Evolutionary conservation across 2,888 invertebrate genomes (phyloP), one percentile per base, ranked within the genome.

Genomic region (Podotricha telesiphe): DNA sequence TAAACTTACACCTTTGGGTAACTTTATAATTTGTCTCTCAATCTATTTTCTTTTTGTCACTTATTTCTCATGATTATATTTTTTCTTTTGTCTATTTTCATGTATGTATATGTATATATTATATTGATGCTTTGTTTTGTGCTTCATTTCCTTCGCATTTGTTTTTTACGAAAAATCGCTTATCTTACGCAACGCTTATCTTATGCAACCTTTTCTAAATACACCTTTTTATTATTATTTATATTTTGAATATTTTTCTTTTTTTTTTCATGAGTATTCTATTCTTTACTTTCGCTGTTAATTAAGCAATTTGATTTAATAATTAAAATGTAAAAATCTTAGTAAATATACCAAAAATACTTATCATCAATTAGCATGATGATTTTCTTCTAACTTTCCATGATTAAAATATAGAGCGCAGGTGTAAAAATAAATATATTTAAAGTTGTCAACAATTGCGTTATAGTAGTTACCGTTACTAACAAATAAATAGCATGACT

Each of bases 1-100:
- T 76, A 73, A 79, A 56, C 68, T 65, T 89, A 92, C 91, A 92
- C 92, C 91, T 91, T 91, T 92, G 91, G 92, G 91, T 89, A 86
- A 48, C 64, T 70, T 67, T 73, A 65, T 70, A 62, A 70, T 64
- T 71, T 67, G 22, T 74, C 76, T 68, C 56, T 75, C 73, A 76
- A 56, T 47, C 37, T 67, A 28, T 4, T 56, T 65, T 64, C 58
- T 67, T 72, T 66, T 70, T 71, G 67, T 75, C 70, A 79, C 86
- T 88, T 83, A 87, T 88, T 87, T 90, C 86, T 89, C 86, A 85
- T 85, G 83, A 83, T 84, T 82, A 75, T 75, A 69, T 79, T 78
- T 68, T n/a, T 72, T 67, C 51, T 68, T 72, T 68, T 65, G 15
- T 59, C 3, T 45, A 42, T 58, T 28, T 28, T 4, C 6, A 28